Conservation (phyloP, 2,797 vertebrate species). For the Hoplostethus mediterraneus region DNA sequence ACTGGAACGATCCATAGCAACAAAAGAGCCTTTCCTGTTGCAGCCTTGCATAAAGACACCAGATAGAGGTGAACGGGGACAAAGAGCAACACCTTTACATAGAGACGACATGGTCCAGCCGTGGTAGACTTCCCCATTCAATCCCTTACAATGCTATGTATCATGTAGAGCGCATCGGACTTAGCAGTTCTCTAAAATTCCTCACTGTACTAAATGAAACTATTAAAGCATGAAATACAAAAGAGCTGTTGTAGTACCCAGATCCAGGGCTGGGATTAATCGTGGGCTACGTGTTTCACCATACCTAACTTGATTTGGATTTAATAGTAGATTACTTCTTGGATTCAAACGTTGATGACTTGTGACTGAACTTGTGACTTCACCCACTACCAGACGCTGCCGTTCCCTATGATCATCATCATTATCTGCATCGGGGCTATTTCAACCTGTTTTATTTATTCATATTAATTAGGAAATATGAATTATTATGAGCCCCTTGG, state of each 20-base stretch:
- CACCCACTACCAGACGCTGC: neutral
- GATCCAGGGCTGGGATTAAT: conserved; percentile 4
- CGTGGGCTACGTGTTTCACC: conserved; percentile 9
- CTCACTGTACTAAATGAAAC: conserved; percentile 12
- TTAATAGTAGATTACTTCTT: conserved; percentile 2
- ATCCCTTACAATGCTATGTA: neutral
- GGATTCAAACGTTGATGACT: conserved; percentile 15
- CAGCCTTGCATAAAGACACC: conserved; percentile 32
- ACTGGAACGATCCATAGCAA: conserved; percentile 38
- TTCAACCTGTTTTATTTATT: conserved; percentile 27
- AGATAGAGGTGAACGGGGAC: conserved; percentile 35
- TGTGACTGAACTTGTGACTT: conserved; percentile 28
- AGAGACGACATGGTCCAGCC: conserved; percentile 27
- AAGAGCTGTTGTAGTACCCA: neutral
- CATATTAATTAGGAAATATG: conserved; percentile 33
- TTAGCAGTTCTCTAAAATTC: conserved; percentile 10
- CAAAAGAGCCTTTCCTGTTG: conserved; percentile 42
- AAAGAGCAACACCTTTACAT: conserved; percentile 45
- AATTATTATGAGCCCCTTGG: conserved; percentile 32
- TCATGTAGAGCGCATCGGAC: conserved; percentile 46
- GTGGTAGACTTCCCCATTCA: conserved; percentile 32
- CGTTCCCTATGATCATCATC: conserved; percentile 4
- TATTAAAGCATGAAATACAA: neutral
- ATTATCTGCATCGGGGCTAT: neutral
- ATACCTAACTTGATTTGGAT: conserved; percentile 12